Percentiles rank a stretch among this genome's conserved stretches.
phyloP scores from a whole-genome alignment of 2,888 invertebrate species.

The Hirtodrosophila confusa region DNA sequence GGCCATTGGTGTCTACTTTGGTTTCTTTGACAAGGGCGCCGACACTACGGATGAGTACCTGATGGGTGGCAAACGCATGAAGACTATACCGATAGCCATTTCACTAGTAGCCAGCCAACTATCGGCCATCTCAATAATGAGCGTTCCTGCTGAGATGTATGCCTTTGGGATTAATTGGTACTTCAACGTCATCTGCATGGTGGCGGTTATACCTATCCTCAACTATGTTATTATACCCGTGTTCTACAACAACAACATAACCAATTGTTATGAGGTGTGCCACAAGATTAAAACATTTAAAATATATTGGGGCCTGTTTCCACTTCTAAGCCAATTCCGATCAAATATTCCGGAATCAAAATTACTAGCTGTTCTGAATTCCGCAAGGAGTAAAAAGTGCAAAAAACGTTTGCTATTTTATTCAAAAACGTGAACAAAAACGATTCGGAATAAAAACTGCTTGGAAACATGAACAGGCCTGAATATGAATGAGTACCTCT shows the following conservation, averaged over 20 bases:
- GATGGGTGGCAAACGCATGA: slow-evolving; percentile 86
- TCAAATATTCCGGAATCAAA: too few species aligned
- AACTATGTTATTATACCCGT: slow-evolving; percentile 85
- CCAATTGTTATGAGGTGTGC: slow-evolving; percentile 85
- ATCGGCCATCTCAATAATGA: slow-evolving; percentile 86
- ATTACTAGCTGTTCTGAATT: too few species aligned
- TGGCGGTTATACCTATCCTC: slow-evolving; percentile 79
- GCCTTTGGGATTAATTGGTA: slow-evolving; percentile 85
- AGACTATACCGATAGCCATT: slow-evolving; percentile 87
- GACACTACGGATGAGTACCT: slow-evolving; percentile 86
- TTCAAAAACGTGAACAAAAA: too few species aligned
- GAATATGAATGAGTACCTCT: too few species aligned
- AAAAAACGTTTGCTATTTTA: too few species aligned
- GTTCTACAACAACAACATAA: slow-evolving; percentile 85
- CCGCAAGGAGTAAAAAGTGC: too few species aligned
- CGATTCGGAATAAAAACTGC: too few species aligned
- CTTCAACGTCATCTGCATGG: slow-evolving; percentile 82
- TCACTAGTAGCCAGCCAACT: slow-evolving; percentile 87
- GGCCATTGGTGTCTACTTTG: slow-evolving; percentile 86
- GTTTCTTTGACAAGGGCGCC: slow-evolving; percentile 84
- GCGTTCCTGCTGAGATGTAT: slow-evolving; percentile 85
- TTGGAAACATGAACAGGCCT: too few species aligned
- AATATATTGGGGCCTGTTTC: background rate
- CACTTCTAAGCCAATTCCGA: too few species aligned
- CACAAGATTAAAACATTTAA: too few species aligned